phyloP scores from a whole-genome alignment of 2,888 invertebrate species.

The Drosophila picticornis region DNA sequence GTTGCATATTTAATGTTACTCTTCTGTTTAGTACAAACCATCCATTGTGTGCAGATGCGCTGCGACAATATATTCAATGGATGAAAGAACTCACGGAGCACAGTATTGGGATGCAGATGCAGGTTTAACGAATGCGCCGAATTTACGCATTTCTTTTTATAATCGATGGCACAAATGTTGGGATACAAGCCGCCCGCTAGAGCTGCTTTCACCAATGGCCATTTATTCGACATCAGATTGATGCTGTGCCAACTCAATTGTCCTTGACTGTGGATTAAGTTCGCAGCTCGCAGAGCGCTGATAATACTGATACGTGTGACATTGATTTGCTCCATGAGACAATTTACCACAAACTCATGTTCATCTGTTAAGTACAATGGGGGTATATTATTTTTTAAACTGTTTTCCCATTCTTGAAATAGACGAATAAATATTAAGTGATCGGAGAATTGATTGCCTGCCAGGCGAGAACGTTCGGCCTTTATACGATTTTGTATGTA shows the following conservation, averaged over 20 bases:
- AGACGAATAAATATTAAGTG: slow-evolving; percentile 93
- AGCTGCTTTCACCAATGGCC: slow-evolving; percentile 90
- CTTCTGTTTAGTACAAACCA: slow-evolving; percentile 85
- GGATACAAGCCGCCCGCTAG: slow-evolving; percentile 95
- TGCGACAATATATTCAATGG: slow-evolving; percentile 30
- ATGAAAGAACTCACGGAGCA: slow-evolving; percentile 46
- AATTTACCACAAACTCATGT: slow-evolving; percentile 62
- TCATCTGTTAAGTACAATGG: slow-evolving; percentile 58
- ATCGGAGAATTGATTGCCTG: slow-evolving; percentile 93
- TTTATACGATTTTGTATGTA: slow-evolving; percentile 78
- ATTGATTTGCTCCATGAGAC: slow-evolving; percentile 64
- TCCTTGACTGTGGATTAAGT: slow-evolving; percentile 55
- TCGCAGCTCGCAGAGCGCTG: slow-evolving; percentile 30
- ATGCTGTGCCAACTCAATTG: slow-evolving; percentile 35
- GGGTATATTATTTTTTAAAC: slow-evolving; percentile 10
- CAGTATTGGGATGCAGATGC: slow-evolving; percentile 52
- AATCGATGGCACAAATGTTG: slow-evolving; percentile 57
- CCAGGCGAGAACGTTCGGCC: slow-evolving; percentile 86
- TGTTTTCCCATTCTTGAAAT: slow-evolving; percentile 60
- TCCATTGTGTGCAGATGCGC: slow-evolving; percentile 48
- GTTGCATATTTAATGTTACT: slow-evolving; percentile 64
- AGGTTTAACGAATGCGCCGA: slow-evolving; percentile 37
- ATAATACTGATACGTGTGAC: slow-evolving; percentile 47
- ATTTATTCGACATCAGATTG: slow-evolving; percentile 48
- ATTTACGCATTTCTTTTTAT: slow-evolving; percentile 25